phyloP scores from a whole-genome alignment of 2,888 invertebrate genomes.

The Drosophila lutescens region DNA sequence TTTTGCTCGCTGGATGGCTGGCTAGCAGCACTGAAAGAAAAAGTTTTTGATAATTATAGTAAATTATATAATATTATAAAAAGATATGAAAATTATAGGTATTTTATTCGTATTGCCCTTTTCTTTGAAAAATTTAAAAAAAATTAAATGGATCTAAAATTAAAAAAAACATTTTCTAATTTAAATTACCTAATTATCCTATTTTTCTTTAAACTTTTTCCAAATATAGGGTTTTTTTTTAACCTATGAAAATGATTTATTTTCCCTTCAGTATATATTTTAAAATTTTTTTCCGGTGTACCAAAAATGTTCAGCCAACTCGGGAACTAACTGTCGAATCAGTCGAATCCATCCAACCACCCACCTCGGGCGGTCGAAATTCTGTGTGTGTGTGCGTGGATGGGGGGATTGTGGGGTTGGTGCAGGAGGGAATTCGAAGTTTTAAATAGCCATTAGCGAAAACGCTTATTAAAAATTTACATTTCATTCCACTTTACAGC shows the following conservation, averaged over 20 bases:
- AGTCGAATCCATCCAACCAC: conserved; percentile 49
- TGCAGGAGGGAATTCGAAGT: conserved; percentile 61
- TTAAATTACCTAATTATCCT: too few relatives aligned
- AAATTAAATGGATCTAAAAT: too few relatives aligned
- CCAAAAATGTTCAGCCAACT: conserved; percentile 15
- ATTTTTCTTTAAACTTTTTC: neutral
- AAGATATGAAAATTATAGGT: too few relatives aligned
- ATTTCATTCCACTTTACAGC: conserved; percentile 82
- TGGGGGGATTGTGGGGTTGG: conserved; percentile 7
- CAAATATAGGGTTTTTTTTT: neutral
- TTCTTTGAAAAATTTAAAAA: too few relatives aligned
- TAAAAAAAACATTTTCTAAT: too few relatives aligned
- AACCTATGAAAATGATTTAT: neutral
- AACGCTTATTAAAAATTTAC: conserved; percentile 84
- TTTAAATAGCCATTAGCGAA: conserved; percentile 84
- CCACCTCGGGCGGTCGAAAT: conserved; percentile 2
- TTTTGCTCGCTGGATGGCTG: conserved; percentile 35
- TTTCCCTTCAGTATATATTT: neutral
- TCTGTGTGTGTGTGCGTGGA: neutral
- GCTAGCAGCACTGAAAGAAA: conserved; percentile 1
- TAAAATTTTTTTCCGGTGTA: neutral
- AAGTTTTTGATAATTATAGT: neutral
- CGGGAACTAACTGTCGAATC: conserved; percentile 53
- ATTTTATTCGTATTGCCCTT: too few relatives aligned
- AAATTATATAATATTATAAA: too few relatives aligned